Base-by-base conservation (phyloP, 2,113 vertebrate species). In the Epinephelus fuscoguttatus region DNA sequence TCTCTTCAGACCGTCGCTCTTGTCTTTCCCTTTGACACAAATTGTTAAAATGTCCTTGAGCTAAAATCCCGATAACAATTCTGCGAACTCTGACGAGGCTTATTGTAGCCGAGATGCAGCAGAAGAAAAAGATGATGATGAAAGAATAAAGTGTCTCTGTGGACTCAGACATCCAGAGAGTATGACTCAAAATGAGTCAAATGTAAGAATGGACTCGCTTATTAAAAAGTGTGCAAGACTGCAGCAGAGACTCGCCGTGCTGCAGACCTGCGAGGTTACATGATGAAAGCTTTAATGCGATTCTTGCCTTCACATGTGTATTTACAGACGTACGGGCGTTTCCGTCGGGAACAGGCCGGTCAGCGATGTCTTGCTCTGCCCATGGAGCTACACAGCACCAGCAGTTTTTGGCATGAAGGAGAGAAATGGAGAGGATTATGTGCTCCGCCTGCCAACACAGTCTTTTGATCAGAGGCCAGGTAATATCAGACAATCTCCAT, bases 401-500 rank as follows among this genome's bases (percentile, higher is more conserved):
- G 66, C 74, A 3, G 76, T 82, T 85, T 88, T 76, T 88, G 82
- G 86, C 78, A 77, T 14, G 13, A 56, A 23, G 33, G 2, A 25
- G 61, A 78, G 6, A 84, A 78, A 78, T 55, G 1, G 45, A 75
- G 75, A 78, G 82, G 85, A 91, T 91, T 82, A 88, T 81, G 78
- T 80, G 82, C 86, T 84, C 87, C 82, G 70, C 87, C 90, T 92
- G 89, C 90, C 90, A 92, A 85, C 91, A 85, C 83, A 23, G 45
- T 59, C 89, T 86, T 90, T 70, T 93, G 88, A 92, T 93, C 81
- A 81, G 84, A 47, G 70, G 88, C 87, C 93, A 90, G 91, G 82
- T 90, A 72, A 86, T 84, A 91, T 91, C 82, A 88, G 78, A 60
- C 80, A 33, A 86, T 88, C 82, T 81, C 27, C 75, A 81, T 87